A percentile compares a stretch with the other conserved stretches of the same genome.
These are phyloP conservation scores for Calameuta idolon DNA, from an alignment of 2,888 invertebrate species.

Conservation along the genomic window DNA sequence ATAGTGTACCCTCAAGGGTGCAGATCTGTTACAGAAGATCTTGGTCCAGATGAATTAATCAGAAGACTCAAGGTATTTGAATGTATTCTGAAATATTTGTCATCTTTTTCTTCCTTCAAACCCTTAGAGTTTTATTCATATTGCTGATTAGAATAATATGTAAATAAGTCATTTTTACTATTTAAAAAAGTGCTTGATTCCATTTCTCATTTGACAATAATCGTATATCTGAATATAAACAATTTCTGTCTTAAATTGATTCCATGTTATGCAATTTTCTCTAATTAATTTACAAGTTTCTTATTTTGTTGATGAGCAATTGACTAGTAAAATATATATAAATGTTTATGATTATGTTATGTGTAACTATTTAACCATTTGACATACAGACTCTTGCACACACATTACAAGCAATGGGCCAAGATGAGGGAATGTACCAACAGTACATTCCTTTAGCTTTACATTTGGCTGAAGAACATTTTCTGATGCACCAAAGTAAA, in stretches of 20 bases:
- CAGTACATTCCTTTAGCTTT: conserved; percentile 92
- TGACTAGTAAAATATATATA: neutral
- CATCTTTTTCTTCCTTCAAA: neutral
- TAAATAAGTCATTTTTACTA: neutral
- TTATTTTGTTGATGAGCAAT: neutral
- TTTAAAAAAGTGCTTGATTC: neutral
- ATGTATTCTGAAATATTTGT: neutral
- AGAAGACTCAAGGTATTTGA: conserved; percentile 86
- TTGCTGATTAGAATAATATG: neutral
- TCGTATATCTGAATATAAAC: neutral
- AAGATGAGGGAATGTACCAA: conserved; percentile 94
- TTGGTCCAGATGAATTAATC: conserved; percentile 95
- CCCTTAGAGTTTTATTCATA: neutral
- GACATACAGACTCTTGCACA: conserved; percentile 83
- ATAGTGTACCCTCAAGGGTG: conserved; percentile 96
- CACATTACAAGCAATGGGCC: conserved; percentile 95
- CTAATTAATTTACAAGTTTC: neutral
- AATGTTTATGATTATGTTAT: neutral
- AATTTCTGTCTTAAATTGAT: neutral
- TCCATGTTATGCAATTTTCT: neutral
- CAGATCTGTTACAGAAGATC: conserved; percentile 93
- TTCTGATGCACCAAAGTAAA: conserved; percentile 87
- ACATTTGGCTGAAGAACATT: conserved; percentile 93
- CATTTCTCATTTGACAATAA: neutral
- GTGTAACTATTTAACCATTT: conserved; percentile 19